Conservation (phyloP, 2,888 invertebrate species). For the Drosophila multiciliata region DNA sequence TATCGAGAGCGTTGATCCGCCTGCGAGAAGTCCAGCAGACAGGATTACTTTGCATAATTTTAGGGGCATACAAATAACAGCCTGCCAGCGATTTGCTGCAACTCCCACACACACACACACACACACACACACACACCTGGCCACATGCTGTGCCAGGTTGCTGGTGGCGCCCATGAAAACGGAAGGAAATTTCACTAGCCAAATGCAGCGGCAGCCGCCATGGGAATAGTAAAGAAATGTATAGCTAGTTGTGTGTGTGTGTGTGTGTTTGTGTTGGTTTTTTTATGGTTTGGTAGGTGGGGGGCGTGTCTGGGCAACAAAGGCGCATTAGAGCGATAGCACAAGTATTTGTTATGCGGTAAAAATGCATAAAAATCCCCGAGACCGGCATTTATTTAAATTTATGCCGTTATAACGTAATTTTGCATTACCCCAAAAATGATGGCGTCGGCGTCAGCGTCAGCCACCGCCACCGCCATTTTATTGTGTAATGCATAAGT, state of each 20-base stretch:
- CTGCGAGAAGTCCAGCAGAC: conserved; percentile 48
- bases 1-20: conserved; percentile 68
- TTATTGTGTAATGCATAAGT: conserved; percentile 66
- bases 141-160: conserved; percentile 29
- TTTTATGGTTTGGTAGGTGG: conserved; percentile 7
- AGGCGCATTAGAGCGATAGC: conserved; percentile 75
- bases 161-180: conserved; percentile 57
- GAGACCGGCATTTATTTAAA: conserved; percentile 85
- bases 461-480: conserved; percentile 57
- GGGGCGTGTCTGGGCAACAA: conserved; percentile 58
- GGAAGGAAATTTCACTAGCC: conserved; percentile 80
- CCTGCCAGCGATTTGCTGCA: conserved; percentile 46
- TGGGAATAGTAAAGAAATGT: conserved; percentile 29
- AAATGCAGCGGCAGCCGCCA: conserved; percentile 64
- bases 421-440: conserved; percentile 82
- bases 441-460: conserved; percentile 64
- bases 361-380: conserved; percentile 85
- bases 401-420: conserved; percentile 85
- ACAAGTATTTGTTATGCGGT: conserved; percentile 84
- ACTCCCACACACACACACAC: conserved; percentile 16
- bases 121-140: conserved; percentile 17
- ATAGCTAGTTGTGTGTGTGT: neutral
- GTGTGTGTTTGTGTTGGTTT: conserved; percentile 7
- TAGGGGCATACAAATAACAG: conserved; percentile 78
- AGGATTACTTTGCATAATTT: conserved; percentile 80